Conservation (phyloP, 2,113 vertebrate species). For the Salvelinus fontinalis region DNA sequence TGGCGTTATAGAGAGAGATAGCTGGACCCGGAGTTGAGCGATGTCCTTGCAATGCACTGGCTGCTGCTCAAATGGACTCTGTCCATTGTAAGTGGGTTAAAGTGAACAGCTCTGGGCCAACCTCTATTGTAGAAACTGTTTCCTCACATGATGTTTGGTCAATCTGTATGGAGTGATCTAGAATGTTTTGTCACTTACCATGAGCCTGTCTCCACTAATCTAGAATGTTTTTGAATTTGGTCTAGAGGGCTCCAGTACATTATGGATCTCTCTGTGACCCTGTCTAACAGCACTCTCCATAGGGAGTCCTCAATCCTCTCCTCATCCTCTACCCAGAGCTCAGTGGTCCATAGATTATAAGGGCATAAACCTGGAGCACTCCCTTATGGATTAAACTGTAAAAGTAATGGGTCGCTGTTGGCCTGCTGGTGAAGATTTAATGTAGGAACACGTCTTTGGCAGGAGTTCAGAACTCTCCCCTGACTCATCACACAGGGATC, state of each 20-base stretch:
- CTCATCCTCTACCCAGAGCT: not conserved
- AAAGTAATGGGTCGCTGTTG: not conserved
- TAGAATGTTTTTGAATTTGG: not conserved
- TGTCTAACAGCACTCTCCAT: not conserved
- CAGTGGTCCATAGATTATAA: not conserved
- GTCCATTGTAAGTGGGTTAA: slow-evolving; percentile 8
- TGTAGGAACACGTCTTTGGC: not conserved
- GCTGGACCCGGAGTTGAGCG: not conserved
- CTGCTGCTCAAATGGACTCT: not conserved
- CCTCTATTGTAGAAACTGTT: not conserved
- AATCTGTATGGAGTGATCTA: not conserved
- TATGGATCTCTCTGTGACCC: not conserved
- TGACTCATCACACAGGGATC: no score
- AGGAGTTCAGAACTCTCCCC: not conserved
- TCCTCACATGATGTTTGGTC: not conserved
- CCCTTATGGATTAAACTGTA: not conserved
- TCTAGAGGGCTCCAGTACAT: no score
- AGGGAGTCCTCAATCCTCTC: not conserved
- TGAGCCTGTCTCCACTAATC: not conserved
- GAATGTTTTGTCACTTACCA: not conserved
- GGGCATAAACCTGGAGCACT: not conserved
- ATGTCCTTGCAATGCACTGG: slow-evolving; percentile 1
- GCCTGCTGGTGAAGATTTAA: not conserved
- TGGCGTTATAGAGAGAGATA: not conserved
- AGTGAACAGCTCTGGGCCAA: not conserved